Evolutionary conservation across 2,113 vertebrate genomes (phyloP).

Genomic region (Gallinago undulata): DNA sequence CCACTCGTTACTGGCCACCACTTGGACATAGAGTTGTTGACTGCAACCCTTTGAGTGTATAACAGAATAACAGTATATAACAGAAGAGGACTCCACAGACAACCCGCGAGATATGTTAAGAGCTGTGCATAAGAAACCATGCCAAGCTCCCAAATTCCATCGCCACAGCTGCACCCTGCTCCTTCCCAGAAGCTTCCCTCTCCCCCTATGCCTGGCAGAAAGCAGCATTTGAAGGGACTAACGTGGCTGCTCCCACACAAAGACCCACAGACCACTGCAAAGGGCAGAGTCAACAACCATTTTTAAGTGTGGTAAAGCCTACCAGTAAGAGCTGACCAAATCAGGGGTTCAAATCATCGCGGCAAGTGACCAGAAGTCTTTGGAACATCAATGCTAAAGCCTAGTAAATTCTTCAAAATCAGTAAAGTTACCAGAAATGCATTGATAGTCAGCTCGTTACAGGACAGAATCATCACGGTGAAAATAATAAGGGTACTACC

Average conservation of each 20-base stretch:
- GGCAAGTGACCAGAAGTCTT: background rate
- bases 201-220: background rate
- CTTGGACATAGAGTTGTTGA: too few species aligned
- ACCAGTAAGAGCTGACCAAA: background rate
- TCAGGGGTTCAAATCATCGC: background rate
- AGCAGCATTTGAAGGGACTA: background rate
- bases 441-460: background rate
- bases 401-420: background rate
- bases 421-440: background rate
- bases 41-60: too few species aligned
- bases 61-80: background rate
- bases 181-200: background rate
- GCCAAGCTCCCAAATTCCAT: background rate
- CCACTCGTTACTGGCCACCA: too few species aligned
- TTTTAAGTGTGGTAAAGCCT: background rate
- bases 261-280: background rate
- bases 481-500: background rate
- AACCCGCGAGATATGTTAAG: fast-evolving
- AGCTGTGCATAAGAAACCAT: background rate
- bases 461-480: background rate
- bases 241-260: background rate
- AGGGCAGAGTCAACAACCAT: background rate
- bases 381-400: background rate
- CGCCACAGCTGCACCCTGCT: background rate
- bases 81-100: background rate